Base-by-base conservation (phyloP, 2,797 vertebrate genomes). In the Avahi laniger region DNA sequence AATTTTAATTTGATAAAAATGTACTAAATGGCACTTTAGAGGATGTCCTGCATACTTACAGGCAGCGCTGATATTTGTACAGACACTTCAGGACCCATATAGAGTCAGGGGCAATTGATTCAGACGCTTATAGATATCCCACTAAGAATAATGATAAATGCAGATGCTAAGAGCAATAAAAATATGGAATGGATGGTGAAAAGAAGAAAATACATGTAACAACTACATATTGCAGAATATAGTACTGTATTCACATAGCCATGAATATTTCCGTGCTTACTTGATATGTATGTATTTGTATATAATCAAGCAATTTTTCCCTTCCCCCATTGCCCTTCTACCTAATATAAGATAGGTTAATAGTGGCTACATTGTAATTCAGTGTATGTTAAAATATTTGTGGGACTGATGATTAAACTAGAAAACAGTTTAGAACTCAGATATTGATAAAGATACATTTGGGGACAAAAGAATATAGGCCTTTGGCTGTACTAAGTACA, bases 1-100 rank as follows among this genome's bases (percentile, higher is more conserved):
- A n/a, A 73, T 92, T 92, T 59, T 72, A 72, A 82, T 82, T 95
- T 78, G 35, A 86, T 75, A 28, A 52, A 50, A 48, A 94, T 80
- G 8, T 61, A 76, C 11, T 93, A 84, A 78, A 48, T 57, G 26
- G 30, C 17, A 54, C 13, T 14, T 6, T 24, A 72, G 38, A 78
- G 7, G 73, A 50, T 52, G 9, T 0, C 3, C 4, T 84, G 0
- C 33, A 30, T 43, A 13, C 35, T 24, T 52, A n/a, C 26, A 67
- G 1, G 15, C 48, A 72, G 35, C 20, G 35, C 65, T 54, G 18
- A 24, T 46, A 80, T 94, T 69, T 84, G 3, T 72, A 12, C n/a
- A 81, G 38, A 76, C 0, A 59, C 10, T 85, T 81, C 20, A 76
- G 20, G 8, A 69, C 17, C 8, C 59, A 67, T 59, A 8, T 3